Evolutionary conservation across 2,113 vertebrate genomes (phyloP), one percentile per base, ranked within the genome.

Genomic region (Silurus glanis): DNA sequence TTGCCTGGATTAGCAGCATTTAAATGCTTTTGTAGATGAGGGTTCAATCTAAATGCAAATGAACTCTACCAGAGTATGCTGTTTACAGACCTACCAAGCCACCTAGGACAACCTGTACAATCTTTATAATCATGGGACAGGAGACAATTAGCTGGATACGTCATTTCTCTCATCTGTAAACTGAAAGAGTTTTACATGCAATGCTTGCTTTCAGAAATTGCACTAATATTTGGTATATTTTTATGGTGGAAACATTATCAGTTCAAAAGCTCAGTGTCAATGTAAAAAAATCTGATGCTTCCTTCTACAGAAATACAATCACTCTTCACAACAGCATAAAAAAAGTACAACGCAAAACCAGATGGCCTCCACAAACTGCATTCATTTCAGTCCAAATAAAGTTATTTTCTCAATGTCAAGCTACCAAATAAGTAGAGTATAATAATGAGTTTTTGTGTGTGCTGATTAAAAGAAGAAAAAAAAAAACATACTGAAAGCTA

Each of bases 11-110:
- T 58, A 69, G 71, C 25, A 49, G 45, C 59, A 17, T 62, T 71
- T 74, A 53, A 23, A 58, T 66, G 28, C 67, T 53, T 84, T 56
- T 82, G 84, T 47, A 47, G 76, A 88, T 49, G 61, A 80, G 21
- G 66, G 59, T 83, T 87, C 83, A 69, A 90, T 89, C 86, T 90
- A 90, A 87, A 90, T 90, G 89, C 87, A 87, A 90, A 90, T 90
- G 1, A 55, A 45, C 69, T 87, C 55, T 64, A 51, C 62, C 55
- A 21, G 12, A 85, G 80, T 23, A 69, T 80, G 59, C 69, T 76
- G 75, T 76, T 84, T 64, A 19, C 16, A 47, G 45, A 78, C 61
- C 56, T 55, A 56, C 23, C 25, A 66, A 86, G 64, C 53, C n/a
- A 84, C 64, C n/a, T 74, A 51, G 53, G 51, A 85, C 84, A 80